phyloP scores from a whole-genome alignment of 1,140 invertebrate genomes.

The Neodiprion virginianus region DNA sequence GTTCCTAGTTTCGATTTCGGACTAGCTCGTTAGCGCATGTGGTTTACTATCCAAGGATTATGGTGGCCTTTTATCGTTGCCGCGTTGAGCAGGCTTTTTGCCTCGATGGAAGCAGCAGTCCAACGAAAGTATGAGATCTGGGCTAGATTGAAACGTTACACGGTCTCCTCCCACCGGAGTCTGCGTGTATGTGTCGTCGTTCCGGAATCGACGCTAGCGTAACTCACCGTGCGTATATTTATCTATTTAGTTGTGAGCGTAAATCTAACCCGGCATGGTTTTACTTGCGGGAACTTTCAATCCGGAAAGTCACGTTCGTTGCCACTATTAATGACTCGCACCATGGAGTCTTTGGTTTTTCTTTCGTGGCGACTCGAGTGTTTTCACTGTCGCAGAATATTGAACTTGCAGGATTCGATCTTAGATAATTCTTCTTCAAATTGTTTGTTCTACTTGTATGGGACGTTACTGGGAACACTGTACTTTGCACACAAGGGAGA shows the following conservation, averaged over 20 bases:
- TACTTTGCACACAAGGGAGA: too few relatives aligned
- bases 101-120: neutral
- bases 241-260: neutral
- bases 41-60: neutral
- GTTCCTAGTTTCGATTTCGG: neutral
- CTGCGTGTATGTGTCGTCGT: neutral
- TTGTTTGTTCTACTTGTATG: too few relatives aligned
- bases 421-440: too few relatives aligned
- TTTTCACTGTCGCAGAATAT: too few relatives aligned
- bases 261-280: neutral
- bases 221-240: neutral
- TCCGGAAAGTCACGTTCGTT: neutral
- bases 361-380: too few relatives aligned
- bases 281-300: neutral
- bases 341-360: too few relatives aligned
- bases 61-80: neutral
- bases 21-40: neutral
- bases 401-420: too few relatives aligned
- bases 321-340: neutral
- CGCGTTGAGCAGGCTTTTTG: neutral
- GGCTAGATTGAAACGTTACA: slow-evolving; percentile 5
- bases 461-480: too few relatives aligned
- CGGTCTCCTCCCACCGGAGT: slow-evolving; percentile 1
- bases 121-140: neutral
- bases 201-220: neutral